A percentile compares a stretch with the other conserved stretches of the same genome.
Evolutionary conservation across 2,113 vertebrate genomes (phyloP).

Genomic region (Trogon melanurus): DNA sequence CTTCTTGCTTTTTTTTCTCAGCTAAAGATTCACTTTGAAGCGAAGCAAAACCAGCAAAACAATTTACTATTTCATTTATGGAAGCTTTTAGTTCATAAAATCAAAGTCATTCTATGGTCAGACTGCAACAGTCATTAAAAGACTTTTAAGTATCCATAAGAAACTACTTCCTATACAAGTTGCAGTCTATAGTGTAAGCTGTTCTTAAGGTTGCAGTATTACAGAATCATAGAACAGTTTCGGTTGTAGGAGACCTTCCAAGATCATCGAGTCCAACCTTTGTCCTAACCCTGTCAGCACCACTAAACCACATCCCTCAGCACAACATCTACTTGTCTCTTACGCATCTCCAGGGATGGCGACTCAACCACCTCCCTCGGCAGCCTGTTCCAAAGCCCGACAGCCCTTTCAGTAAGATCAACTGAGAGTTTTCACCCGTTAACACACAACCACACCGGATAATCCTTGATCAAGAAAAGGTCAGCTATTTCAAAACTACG

Average conservation of each 20-base stretch:
- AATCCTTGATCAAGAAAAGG: not conserved
- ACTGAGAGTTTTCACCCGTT: not conserved
- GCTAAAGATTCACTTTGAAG: slow-evolving; percentile 77
- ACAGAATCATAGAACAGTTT: too few relatives aligned
- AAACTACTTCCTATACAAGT: not conserved
- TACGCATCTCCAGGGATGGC: too few relatives aligned
- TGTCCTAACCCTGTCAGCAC: too few relatives aligned
- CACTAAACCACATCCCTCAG: too few relatives aligned
- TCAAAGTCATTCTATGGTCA: not conserved
- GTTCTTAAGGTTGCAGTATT: not conserved
- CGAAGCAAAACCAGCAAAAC: not conserved
- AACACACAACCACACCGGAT: not conserved
- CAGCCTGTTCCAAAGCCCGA: too few relatives aligned
- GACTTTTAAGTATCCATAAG: not conserved
- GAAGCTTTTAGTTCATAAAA: not conserved
- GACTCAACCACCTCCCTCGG: too few relatives aligned
- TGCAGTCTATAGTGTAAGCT: not conserved
- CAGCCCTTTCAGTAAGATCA: not conserved
- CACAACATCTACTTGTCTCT: too few relatives aligned
- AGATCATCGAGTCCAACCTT: too few relatives aligned
- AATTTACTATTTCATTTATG: not conserved
- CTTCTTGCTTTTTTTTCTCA: slow-evolving; percentile 79
- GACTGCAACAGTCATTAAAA: not conserved
- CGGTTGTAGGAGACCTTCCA: too few relatives aligned
- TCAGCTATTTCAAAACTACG: not conserved